Evolutionary conservation across 2,888 invertebrate genomes (phyloP), one percentile per base, ranked within the genome.

Genomic region (Metalampra italica): DNA sequence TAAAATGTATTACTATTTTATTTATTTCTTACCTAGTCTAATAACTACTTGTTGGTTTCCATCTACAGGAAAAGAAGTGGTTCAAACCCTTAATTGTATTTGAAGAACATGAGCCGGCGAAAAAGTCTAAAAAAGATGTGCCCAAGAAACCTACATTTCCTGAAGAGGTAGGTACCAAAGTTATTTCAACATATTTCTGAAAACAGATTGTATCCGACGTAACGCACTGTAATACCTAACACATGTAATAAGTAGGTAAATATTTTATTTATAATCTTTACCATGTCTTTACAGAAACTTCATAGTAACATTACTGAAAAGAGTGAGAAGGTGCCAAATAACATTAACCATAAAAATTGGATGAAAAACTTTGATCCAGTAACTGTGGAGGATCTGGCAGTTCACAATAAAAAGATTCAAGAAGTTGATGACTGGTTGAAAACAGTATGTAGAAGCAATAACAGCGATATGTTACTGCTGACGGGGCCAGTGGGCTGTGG

Each of bases 401-500:
- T 96, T 5, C 93, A 96, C 69, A 82, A 89, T 51, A 96, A 94
- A 74, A 96, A 96, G 78, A 75, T 95, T 3, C 90, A 90, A 62
- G 95, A 95, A 79, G 84, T 96, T 36, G 91, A 93, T 60, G 83
- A 90, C 29, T 96, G 95, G 95, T 61, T 96, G 43, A 87, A 71
- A 66, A 65, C 62, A 30, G 77, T 82, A 0, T 68, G 71, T 55
- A 54, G 56, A 14, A 64, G 52, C 11, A 82, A 75, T 49, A 64
- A 62, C 46, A 78, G 85, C 55, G 83, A 90, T 46, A 91, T 95
- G 56, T 81, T 97, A 37, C 73, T 97, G 4, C 60, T 97, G 15
- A 93, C 93, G 7, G 97, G 97, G 0, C 95, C 97, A 15, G 92
- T 96, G 0, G 97, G 97, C 0, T 92, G 93, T 69, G 97, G 96